Evolutionary conservation across 2,888 invertebrate species (phyloP).

Genomic region (Orchestes rusci): DNA sequence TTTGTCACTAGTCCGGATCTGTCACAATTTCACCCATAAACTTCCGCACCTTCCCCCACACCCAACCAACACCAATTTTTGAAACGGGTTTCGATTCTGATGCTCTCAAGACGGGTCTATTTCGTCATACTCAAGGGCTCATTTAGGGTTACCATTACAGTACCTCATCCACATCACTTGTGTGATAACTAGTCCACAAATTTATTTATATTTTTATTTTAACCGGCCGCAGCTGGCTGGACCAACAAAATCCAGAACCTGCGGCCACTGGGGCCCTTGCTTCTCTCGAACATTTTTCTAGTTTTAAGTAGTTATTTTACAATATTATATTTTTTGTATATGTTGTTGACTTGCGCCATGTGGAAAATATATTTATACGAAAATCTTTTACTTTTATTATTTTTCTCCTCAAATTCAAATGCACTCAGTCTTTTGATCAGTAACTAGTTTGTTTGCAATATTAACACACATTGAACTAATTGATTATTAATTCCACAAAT

Average conservation of each 20-base stretch:
- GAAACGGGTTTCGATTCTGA: no score
- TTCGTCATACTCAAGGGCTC: no score
- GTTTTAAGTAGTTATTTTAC: slow-evolving; percentile 37
- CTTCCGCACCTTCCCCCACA: no score
- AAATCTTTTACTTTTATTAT: slow-evolving; percentile 33
- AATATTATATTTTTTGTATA: slow-evolving; percentile 43
- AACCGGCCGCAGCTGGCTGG: neutral
- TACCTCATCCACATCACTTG: slow-evolving; percentile 33
- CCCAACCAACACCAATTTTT: no score
- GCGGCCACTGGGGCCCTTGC: neutral
- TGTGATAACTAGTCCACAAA: slow-evolving; percentile 36
- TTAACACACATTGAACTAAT: slow-evolving; percentile 32
- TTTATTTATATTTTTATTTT: slow-evolving; percentile 31
- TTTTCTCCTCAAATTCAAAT: neutral
- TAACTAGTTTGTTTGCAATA: slow-evolving; percentile 24
- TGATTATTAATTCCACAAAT: slow-evolving; percentile 41
- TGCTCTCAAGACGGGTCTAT: no score
- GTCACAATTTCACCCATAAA: no score
- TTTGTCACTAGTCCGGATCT: no score
- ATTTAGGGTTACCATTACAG: slow-evolving; percentile 18
- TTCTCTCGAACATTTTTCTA: slow-evolving; percentile 10
- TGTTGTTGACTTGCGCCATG: slow-evolving; percentile 47
- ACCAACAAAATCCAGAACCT: neutral
- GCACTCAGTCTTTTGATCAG: slow-evolving; percentile 15
- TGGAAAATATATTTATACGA: slow-evolving; percentile 47